Evolutionary conservation across 2,113 vertebrate genomes (phyloP).

Genomic region (Mugil cephalus): DNA sequence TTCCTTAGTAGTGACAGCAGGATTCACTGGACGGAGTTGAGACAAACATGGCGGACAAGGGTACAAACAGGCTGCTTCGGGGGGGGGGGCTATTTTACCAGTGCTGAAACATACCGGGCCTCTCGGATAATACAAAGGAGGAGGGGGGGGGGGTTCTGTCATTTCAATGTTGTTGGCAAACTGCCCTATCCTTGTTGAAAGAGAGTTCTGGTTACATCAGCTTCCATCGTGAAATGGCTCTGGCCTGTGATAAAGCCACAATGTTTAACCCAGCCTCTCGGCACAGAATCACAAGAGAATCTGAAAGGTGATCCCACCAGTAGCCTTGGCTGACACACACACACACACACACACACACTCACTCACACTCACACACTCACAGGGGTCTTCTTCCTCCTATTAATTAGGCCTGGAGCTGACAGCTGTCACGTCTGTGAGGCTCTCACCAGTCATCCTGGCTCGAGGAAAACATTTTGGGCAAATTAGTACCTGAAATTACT

Average conservation of each 20-base stretch:
- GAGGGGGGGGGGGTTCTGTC: conserved; percentile 13
- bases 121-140: conserved; percentile 43
- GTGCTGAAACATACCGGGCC: conserved; percentile 37
- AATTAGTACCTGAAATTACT: conserved; percentile 29
- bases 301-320: conserved; percentile 25
- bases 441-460: conserved; percentile 38
- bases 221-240: conserved; percentile 19
- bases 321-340: conserved; percentile 34
- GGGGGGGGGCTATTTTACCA: conserved; percentile 41
- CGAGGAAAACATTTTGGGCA: conserved; percentile 7
- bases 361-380: too few species aligned
- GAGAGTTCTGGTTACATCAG: conserved; percentile 36
- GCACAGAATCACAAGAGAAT: conserved; percentile 9
- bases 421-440: conserved; percentile 59
- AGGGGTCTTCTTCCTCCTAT: conserved; percentile 60
- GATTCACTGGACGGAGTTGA: conserved; percentile 64
- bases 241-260: conserved; percentile 6
- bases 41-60: conserved; percentile 41
- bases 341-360: too few species aligned
- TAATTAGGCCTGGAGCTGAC: conserved; percentile 68
- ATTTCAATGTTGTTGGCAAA: conserved; percentile 47
- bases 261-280: conserved; percentile 17
- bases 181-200: conserved; percentile 34
- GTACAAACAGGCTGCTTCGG: conserved; percentile 25
- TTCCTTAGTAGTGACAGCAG: conserved; percentile 77